These are phyloP conservation scores for Diaphora mendica DNA, from an alignment of 2,888 invertebrate species.

Conservation along the genomic window DNA sequence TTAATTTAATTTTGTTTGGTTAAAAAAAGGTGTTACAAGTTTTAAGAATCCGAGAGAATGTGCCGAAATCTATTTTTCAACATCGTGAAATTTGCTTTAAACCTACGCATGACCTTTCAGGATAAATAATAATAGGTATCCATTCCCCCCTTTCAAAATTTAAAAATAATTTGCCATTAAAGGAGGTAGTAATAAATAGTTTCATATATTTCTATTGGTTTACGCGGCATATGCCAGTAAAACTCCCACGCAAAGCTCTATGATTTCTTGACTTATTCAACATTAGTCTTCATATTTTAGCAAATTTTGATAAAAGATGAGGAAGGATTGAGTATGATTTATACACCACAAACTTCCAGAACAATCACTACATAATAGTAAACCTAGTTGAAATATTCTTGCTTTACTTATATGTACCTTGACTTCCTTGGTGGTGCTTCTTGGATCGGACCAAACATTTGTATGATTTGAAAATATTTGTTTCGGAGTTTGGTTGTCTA, in stretches of 20 bases:
- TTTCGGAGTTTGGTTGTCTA: too few relatives aligned
- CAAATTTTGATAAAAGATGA: background rate
- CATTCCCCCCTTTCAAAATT: too few relatives aligned
- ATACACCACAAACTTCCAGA: background rate
- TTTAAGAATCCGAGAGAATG: background rate
- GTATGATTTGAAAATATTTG: too few relatives aligned
- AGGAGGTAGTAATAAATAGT: background rate
- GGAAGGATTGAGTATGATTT: background rate
- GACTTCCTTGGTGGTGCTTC: too few relatives aligned
- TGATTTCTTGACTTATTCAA: background rate
- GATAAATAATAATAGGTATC: background rate
- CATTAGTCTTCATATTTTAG: constrained; percentile 2
- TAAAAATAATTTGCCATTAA: background rate
- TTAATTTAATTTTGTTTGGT: too few relatives aligned
- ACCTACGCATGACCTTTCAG: constrained; percentile 15
- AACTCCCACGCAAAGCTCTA: background rate
- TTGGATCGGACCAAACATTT: too few relatives aligned
- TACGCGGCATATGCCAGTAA: background rate
- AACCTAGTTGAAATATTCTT: background rate
- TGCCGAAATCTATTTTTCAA: background rate
- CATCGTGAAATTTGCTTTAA: background rate
- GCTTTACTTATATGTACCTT: background rate
- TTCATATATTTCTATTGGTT: background rate
- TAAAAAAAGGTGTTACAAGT: too few relatives aligned
- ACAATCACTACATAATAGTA: too few relatives aligned